phyloP scores from a whole-genome alignment of 2,113 vertebrate species.

The Menidia beryllina region DNA sequence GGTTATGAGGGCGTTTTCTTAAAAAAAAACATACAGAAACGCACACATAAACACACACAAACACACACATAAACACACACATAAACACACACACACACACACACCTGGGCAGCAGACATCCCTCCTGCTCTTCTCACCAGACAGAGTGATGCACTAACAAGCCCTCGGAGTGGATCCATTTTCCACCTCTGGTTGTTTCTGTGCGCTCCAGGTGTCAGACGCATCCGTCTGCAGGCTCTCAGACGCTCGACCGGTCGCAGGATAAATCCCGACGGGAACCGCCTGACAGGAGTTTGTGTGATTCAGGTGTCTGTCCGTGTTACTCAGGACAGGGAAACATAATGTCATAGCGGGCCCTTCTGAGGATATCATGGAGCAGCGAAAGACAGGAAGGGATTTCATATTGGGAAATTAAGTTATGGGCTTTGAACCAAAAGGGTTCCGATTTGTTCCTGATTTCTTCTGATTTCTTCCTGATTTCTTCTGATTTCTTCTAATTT shows the following conservation, averaged over 20 bases:
- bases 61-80: too few species aligned
- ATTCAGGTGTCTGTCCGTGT: conserved; percentile 33
- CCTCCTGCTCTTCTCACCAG: conserved; percentile 24
- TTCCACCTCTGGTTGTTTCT: conserved; percentile 35
- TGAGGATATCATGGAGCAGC: neutral
- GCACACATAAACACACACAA: too few species aligned
- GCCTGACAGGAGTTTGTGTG: conserved; percentile 51
- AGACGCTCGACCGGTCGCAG: conserved; percentile 33
- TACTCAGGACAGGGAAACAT: conserved; percentile 35
- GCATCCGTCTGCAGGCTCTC: conserved; percentile 37
- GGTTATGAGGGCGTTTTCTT: conserved; percentile 1
- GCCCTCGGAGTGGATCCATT: conserved; percentile 49
- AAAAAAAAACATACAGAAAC: conserved; percentile 13
- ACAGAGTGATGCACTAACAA: conserved; percentile 56
- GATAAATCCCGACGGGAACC: conserved; percentile 47
- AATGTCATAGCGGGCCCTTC: conserved; percentile 28
- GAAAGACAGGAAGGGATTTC: neutral
- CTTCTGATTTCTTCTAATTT: too few species aligned
- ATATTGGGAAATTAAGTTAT: too few species aligned
- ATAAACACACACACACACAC: too few species aligned
- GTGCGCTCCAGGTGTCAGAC: conserved; percentile 54
- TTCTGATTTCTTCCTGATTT: too few species aligned
- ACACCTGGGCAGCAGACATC: conserved; percentile 18
- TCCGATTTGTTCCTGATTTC: too few species aligned
- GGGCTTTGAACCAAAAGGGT: too few species aligned